These are phyloP conservation scores for Amphiura filiformis DNA, from an alignment of 35 echinoderm and acorn worm genomes.

Conservation along the genomic window DNA sequence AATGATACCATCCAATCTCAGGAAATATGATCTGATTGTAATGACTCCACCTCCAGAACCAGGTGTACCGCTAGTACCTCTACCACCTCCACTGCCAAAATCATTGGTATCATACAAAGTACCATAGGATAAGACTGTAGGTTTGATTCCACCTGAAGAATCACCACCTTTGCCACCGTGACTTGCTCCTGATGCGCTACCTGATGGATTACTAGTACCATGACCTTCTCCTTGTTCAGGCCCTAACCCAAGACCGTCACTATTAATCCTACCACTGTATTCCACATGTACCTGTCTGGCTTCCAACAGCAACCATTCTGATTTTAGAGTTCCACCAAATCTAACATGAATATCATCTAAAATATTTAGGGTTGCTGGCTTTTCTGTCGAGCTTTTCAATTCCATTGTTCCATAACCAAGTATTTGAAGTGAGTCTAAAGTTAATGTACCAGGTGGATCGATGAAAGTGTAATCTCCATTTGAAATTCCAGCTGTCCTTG, in stretches of 20 bases:
- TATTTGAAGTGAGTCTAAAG: slow-evolving; percentile 49
- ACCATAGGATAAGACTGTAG: slow-evolving; percentile 26
- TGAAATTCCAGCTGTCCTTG: slow-evolving; percentile 39
- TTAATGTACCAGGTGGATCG: slow-evolving; percentile 58
- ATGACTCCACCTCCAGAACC: slow-evolving; percentile 76
- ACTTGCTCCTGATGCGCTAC: slow-evolving; percentile 60
- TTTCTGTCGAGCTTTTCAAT: slow-evolving; percentile 5
- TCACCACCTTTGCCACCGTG: slow-evolving; percentile 79
- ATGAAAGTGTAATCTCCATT: slow-evolving; percentile 30
- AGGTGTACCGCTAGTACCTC: slow-evolving; percentile 12
- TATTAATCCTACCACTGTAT: slow-evolving; percentile 52
- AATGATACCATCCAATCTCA: slow-evolving; percentile 73
- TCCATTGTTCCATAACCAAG: slow-evolving; percentile 44
- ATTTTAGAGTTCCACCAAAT: slow-evolving; percentile 43
- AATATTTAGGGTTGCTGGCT: slow-evolving; percentile 24
- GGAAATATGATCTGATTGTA: slow-evolving; percentile 5
- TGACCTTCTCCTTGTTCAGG: slow-evolving; percentile 44
- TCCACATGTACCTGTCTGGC: slow-evolving; percentile 48
- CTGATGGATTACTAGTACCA: slow-evolving; percentile 22
- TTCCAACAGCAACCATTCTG: slow-evolving; percentile 38
- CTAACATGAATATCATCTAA: slow-evolving; percentile 36
- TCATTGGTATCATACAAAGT: slow-evolving; percentile 69
- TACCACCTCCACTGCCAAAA: slow-evolving; percentile 85
- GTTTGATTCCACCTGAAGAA: slow-evolving; percentile 31
- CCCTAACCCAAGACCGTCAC: slow-evolving; percentile 46